Evolutionary conservation across 2,113 vertebrate genomes (phyloP).

Genomic region (Psophia crepitans): DNA sequence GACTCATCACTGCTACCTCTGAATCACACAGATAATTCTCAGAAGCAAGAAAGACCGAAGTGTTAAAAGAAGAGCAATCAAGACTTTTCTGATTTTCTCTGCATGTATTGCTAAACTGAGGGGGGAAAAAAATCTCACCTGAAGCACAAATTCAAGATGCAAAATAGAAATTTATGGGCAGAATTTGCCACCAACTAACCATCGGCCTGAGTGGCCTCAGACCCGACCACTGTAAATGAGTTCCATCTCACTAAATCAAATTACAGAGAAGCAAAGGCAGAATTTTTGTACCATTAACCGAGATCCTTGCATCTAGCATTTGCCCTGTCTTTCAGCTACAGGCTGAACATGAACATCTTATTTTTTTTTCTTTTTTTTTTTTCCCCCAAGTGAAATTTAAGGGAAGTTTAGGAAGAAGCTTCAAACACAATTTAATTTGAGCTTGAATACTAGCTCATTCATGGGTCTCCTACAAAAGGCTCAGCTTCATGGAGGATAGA

Average conservation of each 20-base stretch:
- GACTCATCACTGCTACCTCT: conserved; percentile 29
- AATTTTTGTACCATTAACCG: neutral
- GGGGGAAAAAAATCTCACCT: neutral
- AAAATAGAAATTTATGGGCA: conserved; percentile 1
- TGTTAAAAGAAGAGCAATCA: conserved; percentile 25
- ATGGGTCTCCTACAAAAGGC: neutral
- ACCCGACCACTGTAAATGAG: fast-evolving
- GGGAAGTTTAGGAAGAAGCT: neutral
- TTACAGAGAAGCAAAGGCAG: neutral
- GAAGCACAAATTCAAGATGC: neutral
- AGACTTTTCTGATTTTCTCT: conserved; percentile 14
- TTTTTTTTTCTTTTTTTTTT: no score
- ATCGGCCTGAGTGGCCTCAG: neutral
- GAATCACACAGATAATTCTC: conserved; percentile 44
- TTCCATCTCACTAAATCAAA: neutral
- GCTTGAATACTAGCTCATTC: neutral
- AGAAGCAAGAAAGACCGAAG: conserved; percentile 6
- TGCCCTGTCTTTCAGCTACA: neutral
- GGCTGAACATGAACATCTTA: fast-evolving
- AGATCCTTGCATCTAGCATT: neutral
- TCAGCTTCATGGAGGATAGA: neutral
- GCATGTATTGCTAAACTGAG: neutral
- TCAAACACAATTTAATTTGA: neutral
- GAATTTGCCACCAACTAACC: neutral
- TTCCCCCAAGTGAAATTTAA: neutral